These are phyloP conservation scores for Zaprionus tsacasi DNA, from an alignment of 1,140 invertebrate species.

Conservation along the genomic window DNA sequence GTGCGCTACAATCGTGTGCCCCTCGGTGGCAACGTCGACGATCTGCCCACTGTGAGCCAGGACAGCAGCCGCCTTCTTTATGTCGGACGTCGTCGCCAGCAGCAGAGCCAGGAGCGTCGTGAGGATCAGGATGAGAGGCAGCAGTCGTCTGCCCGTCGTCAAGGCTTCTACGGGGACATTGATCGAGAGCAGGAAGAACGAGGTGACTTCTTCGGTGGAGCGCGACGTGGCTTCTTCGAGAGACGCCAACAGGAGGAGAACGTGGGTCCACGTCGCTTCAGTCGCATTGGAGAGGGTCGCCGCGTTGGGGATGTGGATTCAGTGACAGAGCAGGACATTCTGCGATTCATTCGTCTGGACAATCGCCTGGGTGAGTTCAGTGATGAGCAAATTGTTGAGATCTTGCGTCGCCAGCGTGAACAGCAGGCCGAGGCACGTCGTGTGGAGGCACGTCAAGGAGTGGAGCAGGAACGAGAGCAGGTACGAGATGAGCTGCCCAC, in stretches of 20 bases:
- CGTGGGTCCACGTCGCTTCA: conserved; percentile 8
- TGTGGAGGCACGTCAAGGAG: background rate
- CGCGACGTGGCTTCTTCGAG: conserved; percentile 48
- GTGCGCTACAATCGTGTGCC: conserved; percentile 40
- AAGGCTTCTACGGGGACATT: background rate
- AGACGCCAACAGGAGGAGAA: conserved; percentile 13
- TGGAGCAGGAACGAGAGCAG: background rate
- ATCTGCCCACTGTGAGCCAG: conserved; percentile 43
- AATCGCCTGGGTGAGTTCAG: conserved; percentile 45
- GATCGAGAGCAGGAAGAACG: background rate
- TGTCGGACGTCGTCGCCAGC: conserved; percentile 50
- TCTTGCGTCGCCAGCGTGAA: conserved; percentile 52
- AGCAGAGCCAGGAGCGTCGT: conserved; percentile 13
- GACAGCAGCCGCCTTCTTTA: conserved; percentile 51
- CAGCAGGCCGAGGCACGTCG: background rate
- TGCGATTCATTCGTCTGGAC: conserved; percentile 53
- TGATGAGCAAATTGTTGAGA: conserved; percentile 58
- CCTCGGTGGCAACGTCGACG: conserved; percentile 30
- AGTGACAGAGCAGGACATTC: conserved; percentile 45
- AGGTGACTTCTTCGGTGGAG: conserved; percentile 37
- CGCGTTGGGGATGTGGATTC: conserved; percentile 45
- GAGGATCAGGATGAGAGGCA: background rate
- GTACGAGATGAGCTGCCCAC: background rate
- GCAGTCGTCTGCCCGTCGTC: background rate
- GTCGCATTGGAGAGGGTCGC: conserved; percentile 54